phyloP scores from a whole-genome alignment of 2,888 invertebrate genomes.

The Hydrotaea cyrtoneurina region DNA sequence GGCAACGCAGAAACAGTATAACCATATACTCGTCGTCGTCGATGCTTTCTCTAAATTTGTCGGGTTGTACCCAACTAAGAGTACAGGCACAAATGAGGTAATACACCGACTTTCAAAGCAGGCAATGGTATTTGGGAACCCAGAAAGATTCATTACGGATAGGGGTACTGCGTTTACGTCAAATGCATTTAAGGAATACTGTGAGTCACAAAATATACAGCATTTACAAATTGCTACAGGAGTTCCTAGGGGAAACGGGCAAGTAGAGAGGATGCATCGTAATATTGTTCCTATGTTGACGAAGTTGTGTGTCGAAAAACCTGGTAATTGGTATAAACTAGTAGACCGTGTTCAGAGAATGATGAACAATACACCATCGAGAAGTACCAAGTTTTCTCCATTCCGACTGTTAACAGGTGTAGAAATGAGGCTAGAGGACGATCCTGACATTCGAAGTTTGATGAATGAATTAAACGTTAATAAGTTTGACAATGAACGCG shows the following conservation, averaged over 20 bases:
- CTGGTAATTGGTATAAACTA: slow-evolving; percentile 43
- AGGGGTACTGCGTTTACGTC: slow-evolving; percentile 77
- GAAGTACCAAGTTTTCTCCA: slow-evolving; percentile 36
- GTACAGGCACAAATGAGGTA: slow-evolving; percentile 71
- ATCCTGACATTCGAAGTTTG: slow-evolving; percentile 17
- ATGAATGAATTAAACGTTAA: neutral
- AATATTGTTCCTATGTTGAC: slow-evolving; percentile 74
- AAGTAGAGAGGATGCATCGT: slow-evolving; percentile 74
- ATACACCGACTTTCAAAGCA: slow-evolving; percentile 69
- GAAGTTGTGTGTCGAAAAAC: slow-evolving; percentile 71
- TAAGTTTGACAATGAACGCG: slow-evolving; percentile 19
- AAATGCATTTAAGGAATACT: slow-evolving; percentile 73
- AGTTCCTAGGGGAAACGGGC: slow-evolving; percentile 75
- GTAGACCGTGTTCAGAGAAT: slow-evolving; percentile 16
- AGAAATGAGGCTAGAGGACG: slow-evolving; percentile 37
- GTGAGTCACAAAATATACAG: slow-evolving; percentile 69
- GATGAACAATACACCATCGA: slow-evolving; percentile 30
- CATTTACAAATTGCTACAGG: slow-evolving; percentile 73
- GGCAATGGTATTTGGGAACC: slow-evolving; percentile 66
- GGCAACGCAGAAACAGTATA: slow-evolving; percentile 73
- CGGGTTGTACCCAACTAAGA: slow-evolving; percentile 75
- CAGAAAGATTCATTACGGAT: slow-evolving; percentile 75
- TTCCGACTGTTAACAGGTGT: slow-evolving; percentile 41
- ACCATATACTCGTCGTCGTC: slow-evolving; percentile 74
- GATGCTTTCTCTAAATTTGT: slow-evolving; percentile 76